These are phyloP conservation scores for Linnaemya vulpina DNA, from an alignment of 2,888 invertebrate genomes.

Conservation along the genomic window DNA sequence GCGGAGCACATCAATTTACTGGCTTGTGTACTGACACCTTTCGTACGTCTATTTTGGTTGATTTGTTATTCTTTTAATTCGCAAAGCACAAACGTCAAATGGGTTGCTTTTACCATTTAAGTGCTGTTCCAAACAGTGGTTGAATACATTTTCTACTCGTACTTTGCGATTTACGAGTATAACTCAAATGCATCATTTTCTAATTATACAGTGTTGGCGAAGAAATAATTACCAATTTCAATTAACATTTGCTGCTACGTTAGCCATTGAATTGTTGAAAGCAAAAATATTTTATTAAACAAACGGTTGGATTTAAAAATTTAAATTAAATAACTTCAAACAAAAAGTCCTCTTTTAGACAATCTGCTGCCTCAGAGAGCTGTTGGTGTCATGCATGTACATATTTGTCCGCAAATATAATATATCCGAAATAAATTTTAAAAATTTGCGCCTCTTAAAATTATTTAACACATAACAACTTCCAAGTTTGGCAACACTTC, in stretches of 20 bases:
- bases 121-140: constrained; percentile 36
- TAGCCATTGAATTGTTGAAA: not conserved
- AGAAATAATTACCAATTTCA: constrained; percentile 41
- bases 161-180: constrained; percentile 31
- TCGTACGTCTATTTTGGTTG: constrained; percentile 14
- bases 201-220: constrained; percentile 47
- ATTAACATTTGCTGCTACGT: not conserved
- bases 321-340: constrained; percentile 6
- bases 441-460: constrained; percentile 47
- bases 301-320: not conserved
- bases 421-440: constrained; percentile 47
- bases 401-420: constrained; percentile 27
- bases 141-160: constrained; percentile 32
- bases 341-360: constrained; percentile 28
- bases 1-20: constrained; percentile 1
- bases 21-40: constrained; percentile 22
- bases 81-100: constrained; percentile 45
- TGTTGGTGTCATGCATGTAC: not conserved
- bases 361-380: constrained; percentile 24
- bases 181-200: constrained; percentile 17
- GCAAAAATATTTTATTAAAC: not conserved
- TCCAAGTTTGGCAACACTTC: constrained; percentile 35
- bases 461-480: constrained; percentile 58
- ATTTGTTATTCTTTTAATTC: constrained; percentile 44
- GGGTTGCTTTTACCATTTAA: constrained; percentile 52